A percentile compares a stretch with the other conserved stretches of the same genome.
Evolutionary conservation across 2,888 invertebrate species (phyloP).

Genomic region (Aphidius colemani): DNA sequence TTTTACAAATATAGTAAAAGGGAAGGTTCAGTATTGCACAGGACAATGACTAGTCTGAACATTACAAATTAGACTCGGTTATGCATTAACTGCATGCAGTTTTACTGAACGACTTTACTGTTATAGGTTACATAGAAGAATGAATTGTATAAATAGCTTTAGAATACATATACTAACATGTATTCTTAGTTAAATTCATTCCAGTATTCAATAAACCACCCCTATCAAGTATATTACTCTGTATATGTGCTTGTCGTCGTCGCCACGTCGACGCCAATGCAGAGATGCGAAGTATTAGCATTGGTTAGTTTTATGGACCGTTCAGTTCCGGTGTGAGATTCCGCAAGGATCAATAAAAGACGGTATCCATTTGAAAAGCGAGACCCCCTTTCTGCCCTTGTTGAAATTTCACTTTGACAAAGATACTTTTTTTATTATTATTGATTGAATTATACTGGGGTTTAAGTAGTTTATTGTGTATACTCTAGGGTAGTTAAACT

Average conservation of each 20-base stretch:
- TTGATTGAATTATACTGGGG: background rate
- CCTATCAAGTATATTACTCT: background rate
- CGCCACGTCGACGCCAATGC: constrained; percentile 51
- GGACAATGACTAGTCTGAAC: constrained; percentile 49
- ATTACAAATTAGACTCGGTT: constrained; percentile 60
- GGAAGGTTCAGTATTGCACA: constrained; percentile 39
- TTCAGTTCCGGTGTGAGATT: constrained; percentile 60
- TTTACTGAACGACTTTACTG: no score
- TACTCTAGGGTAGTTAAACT: background rate
- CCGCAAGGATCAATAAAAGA: constrained; percentile 31
- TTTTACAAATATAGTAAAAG: background rate
- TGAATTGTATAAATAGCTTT: background rate
- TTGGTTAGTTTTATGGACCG: constrained; percentile 68
- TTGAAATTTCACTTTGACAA: constrained; percentile 4
- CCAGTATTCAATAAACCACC: constrained; percentile 13
- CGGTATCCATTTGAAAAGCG: constrained; percentile 18
- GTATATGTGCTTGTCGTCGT: no score
- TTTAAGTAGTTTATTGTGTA: constrained; percentile 24
- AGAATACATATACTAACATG: constrained; percentile 1
- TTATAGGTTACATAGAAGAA: no score
- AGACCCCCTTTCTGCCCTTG: background rate
- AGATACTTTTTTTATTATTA: background rate
- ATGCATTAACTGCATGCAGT: constrained; percentile 53
- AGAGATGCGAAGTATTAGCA: constrained; percentile 63
- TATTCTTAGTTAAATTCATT: constrained; percentile 9